Evolutionary conservation across 1,140 invertebrate species (phyloP).

Genomic region (Sycobia sp.): DNA sequence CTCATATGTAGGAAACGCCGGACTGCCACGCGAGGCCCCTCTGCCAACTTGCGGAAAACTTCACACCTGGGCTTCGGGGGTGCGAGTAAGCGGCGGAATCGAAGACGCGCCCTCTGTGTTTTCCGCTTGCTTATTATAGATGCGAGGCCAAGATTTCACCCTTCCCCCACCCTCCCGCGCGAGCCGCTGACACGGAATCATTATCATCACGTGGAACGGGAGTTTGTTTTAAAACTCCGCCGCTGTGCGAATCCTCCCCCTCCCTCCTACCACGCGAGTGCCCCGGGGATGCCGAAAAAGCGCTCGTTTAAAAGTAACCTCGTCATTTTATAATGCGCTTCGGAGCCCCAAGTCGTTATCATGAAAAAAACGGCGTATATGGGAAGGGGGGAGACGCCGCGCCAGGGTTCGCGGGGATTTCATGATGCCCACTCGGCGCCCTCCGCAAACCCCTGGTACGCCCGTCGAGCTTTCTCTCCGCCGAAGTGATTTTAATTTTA

Average conservation of each 20-base stretch:
- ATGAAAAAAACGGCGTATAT: slow-evolving; percentile 13
- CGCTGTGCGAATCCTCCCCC: background rate
- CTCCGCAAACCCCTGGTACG: too few species aligned
- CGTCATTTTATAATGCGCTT: slow-evolving; percentile 26
- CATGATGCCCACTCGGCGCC: too few species aligned
- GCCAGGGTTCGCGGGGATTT: background rate
- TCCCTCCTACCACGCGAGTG: too few species aligned
- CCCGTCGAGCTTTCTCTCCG: slow-evolving; percentile 3
- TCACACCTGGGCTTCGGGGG: background rate
- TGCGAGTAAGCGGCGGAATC: background rate
- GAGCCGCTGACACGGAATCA: slow-evolving; percentile 37
- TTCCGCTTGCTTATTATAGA: background rate
- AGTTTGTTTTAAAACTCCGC: slow-evolving; percentile 35
- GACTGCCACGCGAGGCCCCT: slow-evolving; percentile 16
- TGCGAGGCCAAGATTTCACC: slow-evolving; percentile 22
- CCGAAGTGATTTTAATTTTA: background rate
- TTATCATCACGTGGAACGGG: slow-evolving; percentile 34
- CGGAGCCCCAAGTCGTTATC: slow-evolving; percentile 13
- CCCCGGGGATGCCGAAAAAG: slow-evolving; percentile 23
- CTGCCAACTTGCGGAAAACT: slow-evolving; percentile 34
- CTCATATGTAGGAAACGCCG: slow-evolving; percentile 7
- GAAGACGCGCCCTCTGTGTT: slow-evolving; percentile 21
- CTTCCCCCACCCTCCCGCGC: too few species aligned
- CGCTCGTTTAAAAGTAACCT: slow-evolving; percentile 23
- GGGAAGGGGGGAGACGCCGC: background rate